phyloP scores from a whole-genome alignment of 2,888 invertebrate species.

The Escarpia spicata region DNA sequence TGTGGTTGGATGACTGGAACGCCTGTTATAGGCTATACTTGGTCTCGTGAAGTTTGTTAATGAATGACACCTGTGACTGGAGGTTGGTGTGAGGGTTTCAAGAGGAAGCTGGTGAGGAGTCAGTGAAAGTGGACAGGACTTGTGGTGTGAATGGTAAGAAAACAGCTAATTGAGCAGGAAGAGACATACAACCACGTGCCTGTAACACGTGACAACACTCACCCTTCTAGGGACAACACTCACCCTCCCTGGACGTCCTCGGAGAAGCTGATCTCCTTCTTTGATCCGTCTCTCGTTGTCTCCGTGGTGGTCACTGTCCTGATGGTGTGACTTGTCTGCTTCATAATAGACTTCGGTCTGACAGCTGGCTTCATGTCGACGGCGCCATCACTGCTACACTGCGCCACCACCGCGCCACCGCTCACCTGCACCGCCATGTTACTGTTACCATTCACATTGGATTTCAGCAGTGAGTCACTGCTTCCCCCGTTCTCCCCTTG shows the following conservation, averaged over 20 bases:
- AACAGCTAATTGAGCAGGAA: no score
- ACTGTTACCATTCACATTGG: neutral
- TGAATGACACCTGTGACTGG: no score
- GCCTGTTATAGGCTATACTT: neutral
- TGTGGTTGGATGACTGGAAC: neutral
- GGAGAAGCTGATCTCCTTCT: conserved; percentile 61
- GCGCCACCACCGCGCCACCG: neutral
- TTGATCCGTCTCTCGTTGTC: conserved; percentile 39
- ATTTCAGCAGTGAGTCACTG: neutral
- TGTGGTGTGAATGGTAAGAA: neutral
- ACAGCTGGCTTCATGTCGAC: neutral
- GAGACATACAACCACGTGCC: no score
- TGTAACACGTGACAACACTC: no score
- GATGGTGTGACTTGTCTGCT: conserved; percentile 45
- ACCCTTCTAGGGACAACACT: neutral
- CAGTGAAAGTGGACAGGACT: no score
- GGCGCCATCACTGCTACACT: neutral
- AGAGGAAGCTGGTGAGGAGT: no score
- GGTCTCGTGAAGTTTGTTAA: neutral
- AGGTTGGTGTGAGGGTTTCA: no score
- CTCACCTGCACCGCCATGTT: neutral
- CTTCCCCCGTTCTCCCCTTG: conserved; percentile 21
- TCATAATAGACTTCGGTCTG: conserved; percentile 57
- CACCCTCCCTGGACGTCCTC: conserved; percentile 45
- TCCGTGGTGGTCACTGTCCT: neutral